Evolutionary conservation across 2,888 invertebrate species (phyloP).

Genomic region (Barypeithes pellucidus): DNA sequence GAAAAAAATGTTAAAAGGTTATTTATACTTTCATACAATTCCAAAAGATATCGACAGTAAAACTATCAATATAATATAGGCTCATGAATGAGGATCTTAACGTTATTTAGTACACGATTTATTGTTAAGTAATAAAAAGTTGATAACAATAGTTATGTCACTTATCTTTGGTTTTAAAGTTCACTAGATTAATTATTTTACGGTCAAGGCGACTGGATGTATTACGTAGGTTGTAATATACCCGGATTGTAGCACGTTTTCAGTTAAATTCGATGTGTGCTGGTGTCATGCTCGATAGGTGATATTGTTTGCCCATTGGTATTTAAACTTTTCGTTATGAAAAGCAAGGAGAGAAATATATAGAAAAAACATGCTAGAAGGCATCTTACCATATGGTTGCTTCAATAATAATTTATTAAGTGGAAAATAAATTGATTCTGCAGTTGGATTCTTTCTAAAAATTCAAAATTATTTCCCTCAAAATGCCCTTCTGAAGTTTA

Average conservation of each 20-base stretch:
- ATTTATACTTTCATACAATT: conserved; percentile 7
- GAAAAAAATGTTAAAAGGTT: conserved; percentile 3
- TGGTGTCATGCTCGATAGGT: not conserved
- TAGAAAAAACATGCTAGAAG: too few relatives aligned
- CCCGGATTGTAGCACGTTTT: not conserved
- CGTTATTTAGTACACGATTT: conserved; percentile 13
- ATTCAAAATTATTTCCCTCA: too few relatives aligned
- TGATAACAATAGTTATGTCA: conserved; percentile 43
- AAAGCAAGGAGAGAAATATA: too few relatives aligned
- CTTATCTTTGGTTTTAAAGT: conserved; percentile 47
- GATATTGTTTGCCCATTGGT: too few relatives aligned
- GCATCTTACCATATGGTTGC: too few relatives aligned
- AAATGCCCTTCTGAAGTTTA: too few relatives aligned
- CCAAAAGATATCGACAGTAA: not conserved
- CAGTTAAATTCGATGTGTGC: not conserved
- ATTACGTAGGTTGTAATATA: conserved; percentile 21
- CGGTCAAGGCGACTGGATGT: conserved; percentile 43
- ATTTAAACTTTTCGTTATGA: too few relatives aligned
- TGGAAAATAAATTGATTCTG: too few relatives aligned
- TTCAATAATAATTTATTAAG: too few relatives aligned
- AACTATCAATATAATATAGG: not conserved
- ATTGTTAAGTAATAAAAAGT: conserved; percentile 19
- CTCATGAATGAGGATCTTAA: conserved; percentile 18
- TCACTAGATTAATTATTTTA: conserved; percentile 37
- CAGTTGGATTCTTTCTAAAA: too few relatives aligned